A percentile compares a stretch with the other conserved stretches of the same genome.
Evolutionary conservation across 53 echinoderm and acorn worm species (phyloP).

Genomic region (Crossaster papposus): DNA sequence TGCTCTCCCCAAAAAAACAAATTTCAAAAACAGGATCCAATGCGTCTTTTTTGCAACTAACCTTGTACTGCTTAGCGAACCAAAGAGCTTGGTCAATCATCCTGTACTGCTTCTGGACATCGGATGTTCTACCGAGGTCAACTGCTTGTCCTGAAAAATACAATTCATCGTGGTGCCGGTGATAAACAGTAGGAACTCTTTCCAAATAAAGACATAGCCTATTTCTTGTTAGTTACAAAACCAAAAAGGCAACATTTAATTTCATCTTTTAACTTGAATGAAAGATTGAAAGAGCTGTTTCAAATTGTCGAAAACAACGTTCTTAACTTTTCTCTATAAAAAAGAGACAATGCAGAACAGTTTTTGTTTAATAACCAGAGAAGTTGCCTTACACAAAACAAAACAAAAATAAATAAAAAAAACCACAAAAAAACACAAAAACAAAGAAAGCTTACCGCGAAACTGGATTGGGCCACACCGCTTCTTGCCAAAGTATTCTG

Average conservation of each 20-base stretch:
- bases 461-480: too few species aligned
- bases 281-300: not conserved
- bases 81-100: slow-evolving; percentile 52
- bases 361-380: too few species aligned
- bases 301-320: too few species aligned
- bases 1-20: not conserved
- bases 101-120: slow-evolving; percentile 47
- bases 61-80: slow-evolving; percentile 46
- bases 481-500: too few species aligned
- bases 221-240: not conserved
- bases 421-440: too few species aligned
- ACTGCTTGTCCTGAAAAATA: slow-evolving; percentile 34
- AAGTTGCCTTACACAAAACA: too few species aligned
- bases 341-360: too few species aligned
- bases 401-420: too few species aligned
- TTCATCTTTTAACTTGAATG: not conserved
- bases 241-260: not conserved
- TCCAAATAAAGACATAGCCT: slow-evolving; percentile 3
- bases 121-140: slow-evolving; percentile 30
- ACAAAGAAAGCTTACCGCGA: too few species aligned
- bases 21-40: too few species aligned
- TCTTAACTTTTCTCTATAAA: too few species aligned
- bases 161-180: not conserved
- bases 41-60: slow-evolving; percentile 8
- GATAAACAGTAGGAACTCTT: not conserved